Evolutionary conservation across 92 coral and sea anemone species (phyloP).

Genomic region (Siderastrea siderea): DNA sequence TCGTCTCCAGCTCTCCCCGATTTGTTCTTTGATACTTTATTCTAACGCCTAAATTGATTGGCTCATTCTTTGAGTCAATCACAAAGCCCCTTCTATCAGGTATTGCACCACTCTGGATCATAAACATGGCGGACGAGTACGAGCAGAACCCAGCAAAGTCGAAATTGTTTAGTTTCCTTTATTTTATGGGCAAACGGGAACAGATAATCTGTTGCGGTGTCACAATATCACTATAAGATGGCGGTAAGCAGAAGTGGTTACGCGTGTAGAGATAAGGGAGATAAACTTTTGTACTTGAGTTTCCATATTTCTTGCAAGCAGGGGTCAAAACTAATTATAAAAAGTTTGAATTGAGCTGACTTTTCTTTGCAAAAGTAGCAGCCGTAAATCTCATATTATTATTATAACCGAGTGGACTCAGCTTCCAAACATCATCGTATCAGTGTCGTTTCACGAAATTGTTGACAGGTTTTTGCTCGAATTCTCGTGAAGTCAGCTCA

Average conservation of each 20-base stretch:
- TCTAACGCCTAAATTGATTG: background rate
- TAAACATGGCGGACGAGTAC: constrained; percentile 55
- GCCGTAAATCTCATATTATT: too few relatives aligned
- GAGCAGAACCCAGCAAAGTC: background rate
- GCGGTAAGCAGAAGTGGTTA: constrained; percentile 63
- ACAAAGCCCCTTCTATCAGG: background rate
- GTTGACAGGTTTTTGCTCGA: too few relatives aligned
- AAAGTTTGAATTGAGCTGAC: too few relatives aligned
- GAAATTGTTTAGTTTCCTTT: constrained; percentile 1
- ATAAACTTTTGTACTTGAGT: background rate
- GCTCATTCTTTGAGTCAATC: background rate
- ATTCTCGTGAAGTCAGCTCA: too few relatives aligned
- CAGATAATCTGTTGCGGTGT: constrained; percentile 82
- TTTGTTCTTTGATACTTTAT: background rate
- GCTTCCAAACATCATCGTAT: too few relatives aligned
- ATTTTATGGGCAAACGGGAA: constrained; percentile 49
- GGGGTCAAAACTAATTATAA: too few relatives aligned
- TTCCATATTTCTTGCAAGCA: too few relatives aligned
- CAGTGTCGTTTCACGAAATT: too few relatives aligned
- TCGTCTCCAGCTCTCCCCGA: background rate
- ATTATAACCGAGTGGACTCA: too few relatives aligned
- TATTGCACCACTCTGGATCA: background rate
- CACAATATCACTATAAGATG: constrained; percentile 98
- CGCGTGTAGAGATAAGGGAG: background rate
- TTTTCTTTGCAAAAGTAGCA: too few relatives aligned